Base-by-base conservation (phyloP, 23 tunicate species). In the Botrylloides violaceus region DNA sequence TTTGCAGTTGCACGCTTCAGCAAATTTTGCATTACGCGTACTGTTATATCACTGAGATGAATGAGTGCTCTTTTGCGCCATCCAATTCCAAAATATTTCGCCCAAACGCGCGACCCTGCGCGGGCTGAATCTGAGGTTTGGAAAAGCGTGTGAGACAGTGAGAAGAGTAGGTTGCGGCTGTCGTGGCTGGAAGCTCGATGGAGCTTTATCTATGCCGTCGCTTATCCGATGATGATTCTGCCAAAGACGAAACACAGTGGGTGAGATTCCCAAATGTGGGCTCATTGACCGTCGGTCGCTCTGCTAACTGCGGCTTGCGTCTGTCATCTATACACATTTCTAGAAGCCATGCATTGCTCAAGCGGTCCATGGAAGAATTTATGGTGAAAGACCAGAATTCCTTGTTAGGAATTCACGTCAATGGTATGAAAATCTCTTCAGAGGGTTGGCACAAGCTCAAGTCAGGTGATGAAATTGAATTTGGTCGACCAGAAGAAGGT, bases 321-420 rank as follows among this genome's bases (percentile, higher is more conserved):
- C 25, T 68, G 58, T 43, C 37, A 24, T 68, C 74, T 18, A 26
- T 20, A 4, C 74, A 68, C 47, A 25, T 68, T 4, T 68, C 74
- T 1, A 39, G 74, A 68, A 2, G 0, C 18, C 74, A 68, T 28
- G 74, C 74, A 18, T 25, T 5, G 22, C 0, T 36, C 5, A 37
- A 39, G 0, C 36, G 27, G n/a, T 12, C 25, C 1, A 26, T 35
- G 21, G 74, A 26, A 9, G 37, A 68, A 0, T 68, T 37, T 37
- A 9, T 19, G 22, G 47, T 68, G 4, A 68, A 68, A 43, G 74
- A 68, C n/a, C 29, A 36, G 26, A 20, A 61, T 38, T 76, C 80
- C 3, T 39, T 76, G 5, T 58, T 43, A 20, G 80, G 80, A 35
- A 62, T 76, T 32, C 80, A 76, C 36, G 80, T 76, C 7, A 76